phyloP scores from a whole-genome alignment of 2,113 vertebrate species.

The Neodontobutis hainanensis region DNA sequence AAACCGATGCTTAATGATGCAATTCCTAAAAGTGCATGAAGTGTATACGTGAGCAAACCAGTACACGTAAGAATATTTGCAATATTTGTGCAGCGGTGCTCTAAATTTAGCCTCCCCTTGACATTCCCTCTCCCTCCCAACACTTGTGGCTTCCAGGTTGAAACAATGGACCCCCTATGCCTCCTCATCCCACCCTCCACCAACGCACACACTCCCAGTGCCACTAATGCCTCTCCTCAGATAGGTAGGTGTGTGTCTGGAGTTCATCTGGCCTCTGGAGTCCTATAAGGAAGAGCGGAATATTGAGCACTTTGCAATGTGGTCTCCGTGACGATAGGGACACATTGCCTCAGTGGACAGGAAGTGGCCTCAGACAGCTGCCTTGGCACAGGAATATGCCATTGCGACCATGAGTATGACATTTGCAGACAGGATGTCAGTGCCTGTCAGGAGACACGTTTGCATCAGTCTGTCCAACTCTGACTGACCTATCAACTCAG shows the following conservation, averaged over 20 bases:
- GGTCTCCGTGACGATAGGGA: slow-evolving; percentile 56
- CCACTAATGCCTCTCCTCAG: slow-evolving; percentile 62
- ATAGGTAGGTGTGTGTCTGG: slow-evolving; percentile 54
- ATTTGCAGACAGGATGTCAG: slow-evolving; percentile 46
- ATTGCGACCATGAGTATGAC: slow-evolving; percentile 9
- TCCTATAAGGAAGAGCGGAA: slow-evolving; percentile 70
- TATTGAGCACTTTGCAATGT: slow-evolving; percentile 50
- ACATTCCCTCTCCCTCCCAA: slow-evolving; percentile 72
- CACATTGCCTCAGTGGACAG: slow-evolving; percentile 61
- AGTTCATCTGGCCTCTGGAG: slow-evolving; percentile 58
- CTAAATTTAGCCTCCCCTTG: slow-evolving; percentile 77
- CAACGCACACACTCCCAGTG: slow-evolving; percentile 33
- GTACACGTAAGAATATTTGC: slow-evolving; percentile 72
- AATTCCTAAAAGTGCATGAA: slow-evolving; percentile 46
- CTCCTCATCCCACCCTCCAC: slow-evolving; percentile 53
- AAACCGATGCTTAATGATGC: slow-evolving; percentile 19
- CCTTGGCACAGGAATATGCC: slow-evolving; percentile 41
- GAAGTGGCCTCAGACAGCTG: slow-evolving; percentile 68
- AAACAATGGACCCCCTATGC: slow-evolving; percentile 78
- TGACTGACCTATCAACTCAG: slow-evolving; percentile 55
- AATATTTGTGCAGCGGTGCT: slow-evolving; percentile 72
- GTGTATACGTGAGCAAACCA: slow-evolving; percentile 69
- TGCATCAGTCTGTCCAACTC: slow-evolving; percentile 58
- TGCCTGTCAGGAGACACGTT: slow-evolving; percentile 65
- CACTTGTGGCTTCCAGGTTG: slow-evolving; percentile 74